Evolutionary conservation across 2,113 vertebrate genomes (phyloP).

Genomic region (Clarias macrocephalus): DNA sequence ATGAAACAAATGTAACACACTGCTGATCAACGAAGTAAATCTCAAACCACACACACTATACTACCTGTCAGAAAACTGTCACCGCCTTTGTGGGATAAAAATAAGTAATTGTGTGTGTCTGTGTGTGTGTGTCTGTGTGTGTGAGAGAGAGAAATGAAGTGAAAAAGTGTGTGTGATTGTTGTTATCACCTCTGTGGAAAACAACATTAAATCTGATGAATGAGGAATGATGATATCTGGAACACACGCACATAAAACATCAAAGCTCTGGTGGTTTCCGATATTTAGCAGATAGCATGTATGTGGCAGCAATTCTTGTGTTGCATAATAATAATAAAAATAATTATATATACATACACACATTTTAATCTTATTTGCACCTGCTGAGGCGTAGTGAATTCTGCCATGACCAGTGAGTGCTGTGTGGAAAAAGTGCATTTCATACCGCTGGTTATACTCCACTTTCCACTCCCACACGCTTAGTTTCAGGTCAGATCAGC

Average conservation of each 20-base stretch:
- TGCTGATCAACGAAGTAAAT: conserved; percentile 18
- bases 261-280: neutral
- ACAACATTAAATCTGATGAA: neutral
- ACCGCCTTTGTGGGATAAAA: neutral
- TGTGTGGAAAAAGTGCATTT: neutral
- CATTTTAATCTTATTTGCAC: neutral
- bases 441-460: neutral
- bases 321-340: too few relatives aligned
- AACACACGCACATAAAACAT: conserved; percentile 7
- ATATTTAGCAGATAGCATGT: neutral
- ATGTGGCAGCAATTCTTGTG: neutral
- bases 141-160: neutral
- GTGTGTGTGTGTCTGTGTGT: neutral
- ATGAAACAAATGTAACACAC: conserved; percentile 10
- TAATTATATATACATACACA: too few relatives aligned
- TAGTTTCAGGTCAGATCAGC: neutral
- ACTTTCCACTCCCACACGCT: neutral
- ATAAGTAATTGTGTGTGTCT: neutral
- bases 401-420: neutral
- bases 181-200: conserved; percentile 10
- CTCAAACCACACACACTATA: neutral
- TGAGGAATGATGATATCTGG: neutral
- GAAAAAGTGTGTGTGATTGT: conserved; percentile 7
- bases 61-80: conserved; percentile 23
- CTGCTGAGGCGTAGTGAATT: neutral